Conservation (phyloP, 2,113 vertebrate genomes). For the Cyanoderma ruficeps region DNA sequence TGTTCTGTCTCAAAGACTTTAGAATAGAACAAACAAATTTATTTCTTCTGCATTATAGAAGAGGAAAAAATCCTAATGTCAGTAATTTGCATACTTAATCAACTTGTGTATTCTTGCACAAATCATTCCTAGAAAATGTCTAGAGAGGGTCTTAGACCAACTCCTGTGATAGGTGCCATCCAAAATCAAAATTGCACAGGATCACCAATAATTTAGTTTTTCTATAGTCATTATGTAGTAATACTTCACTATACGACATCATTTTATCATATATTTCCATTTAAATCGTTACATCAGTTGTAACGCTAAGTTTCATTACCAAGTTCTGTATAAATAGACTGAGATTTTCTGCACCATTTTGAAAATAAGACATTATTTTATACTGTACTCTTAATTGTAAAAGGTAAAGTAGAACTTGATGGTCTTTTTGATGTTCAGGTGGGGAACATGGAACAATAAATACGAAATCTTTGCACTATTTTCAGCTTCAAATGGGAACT, state of each 20-base stretch:
- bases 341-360: neutral
- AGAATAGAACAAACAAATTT: neutral
- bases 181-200: neutral
- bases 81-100: neutral
- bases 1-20: neutral
- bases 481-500: neutral
- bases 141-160: neutral
- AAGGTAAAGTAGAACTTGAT: neutral
- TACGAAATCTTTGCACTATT: neutral
- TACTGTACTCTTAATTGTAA: neutral
- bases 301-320: neutral
- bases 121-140: neutral
- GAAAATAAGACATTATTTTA: neutral
- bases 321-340: neutral
- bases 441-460: neutral
- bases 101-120: neutral
- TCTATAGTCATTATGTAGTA: neutral
- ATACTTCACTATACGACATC: accelerated
- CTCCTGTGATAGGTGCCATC: neutral
- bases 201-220: neutral
- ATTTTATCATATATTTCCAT: neutral
- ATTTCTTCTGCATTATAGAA: neutral
- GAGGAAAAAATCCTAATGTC: neutral
- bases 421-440: neutral
- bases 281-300: neutral